Conservation (phyloP, 2,797 vertebrate species). For the Glossophaga mutica region DNA sequence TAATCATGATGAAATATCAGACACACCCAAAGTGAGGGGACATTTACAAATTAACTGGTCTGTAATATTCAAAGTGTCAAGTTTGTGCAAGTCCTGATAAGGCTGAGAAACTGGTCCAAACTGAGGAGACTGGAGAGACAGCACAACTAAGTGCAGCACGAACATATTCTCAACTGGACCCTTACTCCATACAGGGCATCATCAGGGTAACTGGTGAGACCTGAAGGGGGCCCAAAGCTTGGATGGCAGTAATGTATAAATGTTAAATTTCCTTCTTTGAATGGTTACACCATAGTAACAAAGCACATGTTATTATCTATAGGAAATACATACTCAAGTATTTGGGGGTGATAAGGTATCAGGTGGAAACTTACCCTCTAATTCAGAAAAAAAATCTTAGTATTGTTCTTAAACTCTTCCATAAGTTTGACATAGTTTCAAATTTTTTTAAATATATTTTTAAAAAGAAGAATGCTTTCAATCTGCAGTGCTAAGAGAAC, state of each 20-base stretch:
- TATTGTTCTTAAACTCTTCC: neutral
- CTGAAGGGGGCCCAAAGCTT: neutral
- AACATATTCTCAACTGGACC: neutral
- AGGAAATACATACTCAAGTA: neutral
- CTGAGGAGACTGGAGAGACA: neutral
- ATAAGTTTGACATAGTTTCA: neutral
- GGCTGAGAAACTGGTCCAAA: neutral
- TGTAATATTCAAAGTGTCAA: neutral
- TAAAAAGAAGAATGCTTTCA: neutral
- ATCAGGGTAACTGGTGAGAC: neutral
- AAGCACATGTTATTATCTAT: neutral
- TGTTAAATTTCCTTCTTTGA: neutral
- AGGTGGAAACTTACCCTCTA: neutral
- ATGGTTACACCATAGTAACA: rapidly evolving
- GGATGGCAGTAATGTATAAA: neutral
- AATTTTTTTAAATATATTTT: neutral
- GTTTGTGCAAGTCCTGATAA: neutral
- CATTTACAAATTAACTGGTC: neutral
- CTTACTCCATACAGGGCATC: neutral
- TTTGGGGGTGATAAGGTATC: neutral
- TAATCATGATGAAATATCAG: neutral
- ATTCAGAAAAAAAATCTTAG: neutral
- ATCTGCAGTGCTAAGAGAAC: neutral
- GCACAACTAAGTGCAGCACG: rapidly evolving
- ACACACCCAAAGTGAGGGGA: neutral